A percentile compares a stretch with the other conserved stretches of the same genome.
phyloP scores from a whole-genome alignment of 2,797 vertebrate genomes.

The Melanogrammus aeglefinus region DNA sequence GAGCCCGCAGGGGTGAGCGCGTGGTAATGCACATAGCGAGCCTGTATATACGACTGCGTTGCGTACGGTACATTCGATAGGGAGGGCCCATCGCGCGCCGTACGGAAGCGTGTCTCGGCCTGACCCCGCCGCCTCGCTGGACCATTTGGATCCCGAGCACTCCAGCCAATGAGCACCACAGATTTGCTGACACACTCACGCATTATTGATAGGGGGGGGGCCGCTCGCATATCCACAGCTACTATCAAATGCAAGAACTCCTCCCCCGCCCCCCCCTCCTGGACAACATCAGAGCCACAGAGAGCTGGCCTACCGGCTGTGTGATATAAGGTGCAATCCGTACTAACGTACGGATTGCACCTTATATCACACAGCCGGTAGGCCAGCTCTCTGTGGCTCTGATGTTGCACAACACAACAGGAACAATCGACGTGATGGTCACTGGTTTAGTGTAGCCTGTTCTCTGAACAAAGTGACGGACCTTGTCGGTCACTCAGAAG shows the following conservation, averaged over 20 bases:
- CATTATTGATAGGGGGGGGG: conserved; percentile 62
- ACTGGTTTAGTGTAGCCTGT: conserved; percentile 27
- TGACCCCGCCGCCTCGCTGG: conserved; percentile 39
- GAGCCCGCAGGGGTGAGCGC: conserved; percentile 43
- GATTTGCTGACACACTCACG: conserved; percentile 69
- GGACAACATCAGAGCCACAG: background rate
- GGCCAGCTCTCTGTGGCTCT: too few relatives aligned
- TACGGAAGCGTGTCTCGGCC: conserved; percentile 60
- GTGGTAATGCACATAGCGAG: conserved; percentile 58
- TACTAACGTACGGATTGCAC: too few relatives aligned
- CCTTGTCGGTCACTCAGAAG: conserved; percentile 37
- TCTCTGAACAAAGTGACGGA: conserved; percentile 15
- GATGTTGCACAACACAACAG: too few relatives aligned
- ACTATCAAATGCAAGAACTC: conserved; percentile 45
- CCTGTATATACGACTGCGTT: conserved; percentile 28
- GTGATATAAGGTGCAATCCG: conserved; percentile 20
- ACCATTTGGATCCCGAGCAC: conserved; percentile 67
- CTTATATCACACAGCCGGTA: too few relatives aligned
- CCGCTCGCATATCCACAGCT: conserved; percentile 56
- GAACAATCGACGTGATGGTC: background rate
- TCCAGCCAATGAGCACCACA: conserved; percentile 72
- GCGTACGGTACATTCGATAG: conserved; percentile 52
- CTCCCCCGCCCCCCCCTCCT: background rate
- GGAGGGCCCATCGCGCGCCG: conserved; percentile 65
- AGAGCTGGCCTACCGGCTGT: background rate